Base-by-base conservation (phyloP, 2,888 invertebrate genomes). In the Pyrocoelia pectoralis region DNA sequence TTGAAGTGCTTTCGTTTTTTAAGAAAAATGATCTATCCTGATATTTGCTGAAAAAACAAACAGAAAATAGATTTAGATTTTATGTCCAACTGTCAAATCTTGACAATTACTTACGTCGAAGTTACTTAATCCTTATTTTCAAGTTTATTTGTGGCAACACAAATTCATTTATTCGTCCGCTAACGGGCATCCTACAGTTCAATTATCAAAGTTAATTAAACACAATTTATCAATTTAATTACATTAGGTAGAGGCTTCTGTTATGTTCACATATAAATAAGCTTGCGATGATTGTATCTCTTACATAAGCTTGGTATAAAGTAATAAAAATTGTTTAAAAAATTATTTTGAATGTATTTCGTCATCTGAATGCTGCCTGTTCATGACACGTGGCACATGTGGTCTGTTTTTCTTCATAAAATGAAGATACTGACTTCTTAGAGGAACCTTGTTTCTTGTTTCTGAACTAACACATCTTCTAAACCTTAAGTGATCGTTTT, bases 171-270 rank as follows among this genome's bases (percentile, higher is more conserved):
- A 56, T 56, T 53, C 56, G n/a, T 56, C 40, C 19, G 40, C 52
- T 38, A 56, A 43, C 48, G 46, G 38, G 53, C 58, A 51, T 63
- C 55, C 9, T 63, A 57, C 66, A 64, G 66, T 66, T 68, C 66
- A 68, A 68, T 68, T 68, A 68, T 59, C 66, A 60, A 65, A 68
- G 64, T 68, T 65, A 68, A 70, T 70, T 70, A 67, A 64, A 60
- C 57, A 65, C 60, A 70, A 70, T 68, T 68, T 67, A 62, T 65
- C 59, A 59, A 65, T 56, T 64, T 66, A 68, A 67, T 70, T 67
- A 61, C 67, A 57, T 65, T 53, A 65, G 63, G 68, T 68, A 67
- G 56, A 61, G 65, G 65, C 65, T 62, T 29, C 56, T 61, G 56
- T 61, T 56, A 56, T 41, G 51, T 50, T 50, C 55, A 33, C 46